These are phyloP conservation scores for Lochmaea crataegi DNA, from an alignment of 2,888 invertebrate species.

Conservation along the genomic window DNA sequence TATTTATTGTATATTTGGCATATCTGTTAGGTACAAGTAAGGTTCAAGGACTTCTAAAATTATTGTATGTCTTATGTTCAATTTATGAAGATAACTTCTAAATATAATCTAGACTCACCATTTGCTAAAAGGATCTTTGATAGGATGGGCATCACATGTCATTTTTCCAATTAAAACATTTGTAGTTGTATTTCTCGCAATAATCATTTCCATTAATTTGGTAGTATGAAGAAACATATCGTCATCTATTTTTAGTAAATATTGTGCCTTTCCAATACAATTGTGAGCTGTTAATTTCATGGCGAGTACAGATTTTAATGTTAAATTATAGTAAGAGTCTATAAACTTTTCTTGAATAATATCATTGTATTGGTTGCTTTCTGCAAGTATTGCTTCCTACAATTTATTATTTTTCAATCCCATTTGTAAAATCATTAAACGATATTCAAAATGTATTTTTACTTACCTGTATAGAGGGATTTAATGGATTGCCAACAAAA, in stretches of 20 bases:
- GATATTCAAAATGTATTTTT: no score
- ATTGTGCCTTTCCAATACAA: conserved; percentile 70
- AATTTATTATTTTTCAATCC: not conserved
- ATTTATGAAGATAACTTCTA: no score
- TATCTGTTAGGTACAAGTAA: no score
- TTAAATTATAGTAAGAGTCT: conserved; percentile 89
- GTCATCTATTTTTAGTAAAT: conserved; percentile 87
- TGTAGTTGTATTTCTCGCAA: conserved; percentile 52
- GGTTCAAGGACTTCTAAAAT: no score
- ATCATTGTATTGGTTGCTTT: conserved; percentile 77
- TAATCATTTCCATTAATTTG: conserved; percentile 49
- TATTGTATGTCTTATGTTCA: no score
- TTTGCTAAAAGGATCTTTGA: conserved; percentile 79
- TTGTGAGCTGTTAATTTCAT: conserved; percentile 81
- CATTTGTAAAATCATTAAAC: not conserved
- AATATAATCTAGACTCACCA: conserved; percentile 68
- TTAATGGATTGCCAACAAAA: conserved; percentile 70
- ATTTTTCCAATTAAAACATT: conserved; percentile 78
- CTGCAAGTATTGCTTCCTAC: conserved; percentile 71
- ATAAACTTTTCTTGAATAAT: conserved; percentile 86
- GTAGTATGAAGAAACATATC: conserved; percentile 85
- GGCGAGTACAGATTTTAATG: conserved; percentile 86
- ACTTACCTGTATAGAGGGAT: conserved; percentile 68
- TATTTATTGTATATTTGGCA: no score
- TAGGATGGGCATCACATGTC: conserved; percentile 83